Evolutionary conservation across 2,888 invertebrate genomes (phyloP), one percentile per base, ranked within the genome.

Genomic region (Sthenelais limicola): DNA sequence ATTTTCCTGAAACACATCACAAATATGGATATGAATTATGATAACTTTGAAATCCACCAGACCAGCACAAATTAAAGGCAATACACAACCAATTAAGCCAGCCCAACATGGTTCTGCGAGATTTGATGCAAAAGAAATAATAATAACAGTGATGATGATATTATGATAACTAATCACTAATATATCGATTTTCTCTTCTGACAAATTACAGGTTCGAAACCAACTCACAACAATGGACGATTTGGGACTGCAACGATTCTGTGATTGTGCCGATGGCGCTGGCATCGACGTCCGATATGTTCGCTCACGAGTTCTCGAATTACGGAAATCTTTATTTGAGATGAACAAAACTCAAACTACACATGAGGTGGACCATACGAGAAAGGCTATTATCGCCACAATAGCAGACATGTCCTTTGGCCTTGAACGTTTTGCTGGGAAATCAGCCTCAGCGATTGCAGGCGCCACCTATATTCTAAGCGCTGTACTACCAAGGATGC

Each of bases 331-430:
- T 28, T 30, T 56, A 1, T 21, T n/a, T 30, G 56, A 56, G 3
- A 56, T 32, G 56, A 30, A 56, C 3, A 1, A 28, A 28, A n/a
- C 33, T 12, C 3, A 32, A 9, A 56, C 18, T 56, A 33, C 30
- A 15, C 56, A 30, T 18, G 56, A 56, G 18, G 1, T 15, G n/a
- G 33, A 56, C 5, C 12, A 56, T 24, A 56, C 33, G 5, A 56
- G 33, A 24, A 28, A 21, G 30, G 18, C 30, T 56, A 15, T 56
- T 21, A 30, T 56, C 3, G 9, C 56, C 30, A 33, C 32, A 18
- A 56, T 56, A 32, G 56, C 56, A 30, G 56, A 56, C 18, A 56
- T 56, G 56, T 56, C 56, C 18, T 32, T 33, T 28, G 56, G 56
- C 3, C 56, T 56, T 15, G 56, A 56, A 32, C 30, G 21, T n/a